A percentile compares a stretch with the other conserved stretches of the same genome.
These are phyloP conservation scores for Dyspetes luteomarginatus DNA, from an alignment of 2,888 invertebrate genomes.

Conservation along the genomic window DNA sequence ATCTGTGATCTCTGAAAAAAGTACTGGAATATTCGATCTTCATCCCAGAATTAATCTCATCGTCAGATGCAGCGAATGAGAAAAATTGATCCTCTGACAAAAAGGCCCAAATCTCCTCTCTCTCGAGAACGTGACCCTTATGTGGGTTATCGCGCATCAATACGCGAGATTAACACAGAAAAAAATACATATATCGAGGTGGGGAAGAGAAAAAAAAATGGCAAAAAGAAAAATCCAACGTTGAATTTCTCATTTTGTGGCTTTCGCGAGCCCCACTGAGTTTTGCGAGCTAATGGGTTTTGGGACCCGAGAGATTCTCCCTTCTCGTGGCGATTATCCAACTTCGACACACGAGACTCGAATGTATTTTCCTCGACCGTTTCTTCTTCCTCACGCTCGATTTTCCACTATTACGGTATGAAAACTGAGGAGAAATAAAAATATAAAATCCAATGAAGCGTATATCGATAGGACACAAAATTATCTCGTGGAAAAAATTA, in stretches of 20 bases:
- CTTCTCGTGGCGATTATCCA: slow-evolving; percentile 3
- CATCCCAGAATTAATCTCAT: too few relatives aligned
- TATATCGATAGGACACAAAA: slow-evolving; percentile 26
- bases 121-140: neutral
- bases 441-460: slow-evolving; percentile 30
- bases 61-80: too few relatives aligned
- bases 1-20: too few relatives aligned
- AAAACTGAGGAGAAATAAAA: neutral
- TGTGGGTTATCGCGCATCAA: neutral
- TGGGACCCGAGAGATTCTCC: neutral
- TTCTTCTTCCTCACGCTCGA: slow-evolving; percentile 4
- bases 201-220: slow-evolving; percentile 2
- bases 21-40: too few relatives aligned
- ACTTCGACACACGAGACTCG: neutral
- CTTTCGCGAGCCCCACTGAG: slow-evolving; percentile 5
- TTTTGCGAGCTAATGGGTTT: slow-evolving; percentile 41
- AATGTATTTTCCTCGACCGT: slow-evolving; percentile 32
- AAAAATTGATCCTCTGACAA: too few relatives aligned
- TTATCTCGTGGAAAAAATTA: slow-evolving; percentile 8
- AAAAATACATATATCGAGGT: neutral
- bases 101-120: too few relatives aligned
- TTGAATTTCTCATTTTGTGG: slow-evolving; percentile 35
- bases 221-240: slow-evolving; percentile 22
- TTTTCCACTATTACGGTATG: slow-evolving; percentile 35
- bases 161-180: neutral